phyloP scores from a whole-genome alignment of 1,140 invertebrate species.

The Pseudomyrmex flavicornis region DNA sequence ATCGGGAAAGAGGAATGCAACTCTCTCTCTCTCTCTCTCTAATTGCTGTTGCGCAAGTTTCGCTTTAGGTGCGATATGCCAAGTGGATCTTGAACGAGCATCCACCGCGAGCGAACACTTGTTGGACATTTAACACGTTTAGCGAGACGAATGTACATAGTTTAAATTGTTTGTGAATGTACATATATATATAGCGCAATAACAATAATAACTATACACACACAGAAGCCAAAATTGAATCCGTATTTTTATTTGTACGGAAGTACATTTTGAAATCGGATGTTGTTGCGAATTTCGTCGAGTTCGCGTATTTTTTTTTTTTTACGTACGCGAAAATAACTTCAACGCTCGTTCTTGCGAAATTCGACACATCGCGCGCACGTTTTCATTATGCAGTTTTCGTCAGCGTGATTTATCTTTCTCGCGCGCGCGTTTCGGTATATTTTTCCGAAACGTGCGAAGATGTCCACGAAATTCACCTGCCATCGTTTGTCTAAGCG shows the following conservation, averaged over 20 bases:
- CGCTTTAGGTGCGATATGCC: not conserved
- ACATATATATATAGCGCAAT: not conserved
- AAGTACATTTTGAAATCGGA: not conserved
- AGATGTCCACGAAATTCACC: conserved; percentile 44
- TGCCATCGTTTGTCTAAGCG: conserved; percentile 52
- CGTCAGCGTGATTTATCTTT: conserved; percentile 43
- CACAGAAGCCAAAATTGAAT: not conserved
- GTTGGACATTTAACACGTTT: conserved; percentile 43
- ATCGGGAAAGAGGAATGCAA: conserved; percentile 15
- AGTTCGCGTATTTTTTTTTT: no score
- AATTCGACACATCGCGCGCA: conserved; percentile 35
- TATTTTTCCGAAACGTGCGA: conserved; percentile 45
- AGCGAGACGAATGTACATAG: not conserved
- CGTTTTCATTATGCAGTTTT: conserved; percentile 44
- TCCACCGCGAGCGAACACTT: conserved; percentile 21
- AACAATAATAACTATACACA: not conserved
- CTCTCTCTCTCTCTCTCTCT: no score
- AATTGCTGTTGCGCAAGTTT: conserved; percentile 41
- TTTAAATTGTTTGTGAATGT: not conserved
- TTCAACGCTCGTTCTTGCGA: not conserved
- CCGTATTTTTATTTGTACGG: no score
- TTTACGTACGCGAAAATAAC: not conserved
- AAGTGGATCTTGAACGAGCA: conserved; percentile 2
- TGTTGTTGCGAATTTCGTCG: no score
- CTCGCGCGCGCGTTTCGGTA: not conserved